Evolutionary conservation across 2,113 vertebrate genomes (phyloP), one percentile per base, ranked within the genome.

Genomic region (Archilochus colubris): DNA sequence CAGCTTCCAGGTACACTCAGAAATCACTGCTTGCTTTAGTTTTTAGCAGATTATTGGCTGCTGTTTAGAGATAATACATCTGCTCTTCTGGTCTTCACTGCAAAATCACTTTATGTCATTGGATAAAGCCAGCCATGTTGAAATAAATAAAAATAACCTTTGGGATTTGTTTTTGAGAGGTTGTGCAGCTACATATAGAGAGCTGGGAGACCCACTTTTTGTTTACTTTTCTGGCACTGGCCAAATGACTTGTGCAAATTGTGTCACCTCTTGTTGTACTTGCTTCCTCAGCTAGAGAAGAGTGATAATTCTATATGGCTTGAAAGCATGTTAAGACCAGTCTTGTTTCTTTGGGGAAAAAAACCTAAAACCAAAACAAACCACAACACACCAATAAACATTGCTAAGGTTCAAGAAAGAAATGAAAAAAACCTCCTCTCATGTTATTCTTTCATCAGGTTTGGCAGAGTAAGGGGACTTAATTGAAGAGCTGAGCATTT

Each of bases 1-100:
- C 99, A 46, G 99, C 99, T 89, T 99, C 99, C 97, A 99, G 99
- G 99, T 99, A 98, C 81, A 61, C 23, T 46, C 59, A 44, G 74
- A 96, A 93, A 94, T 93, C 90, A 69, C 25, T 62, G 15, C 36
- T 57, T 78, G 59, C 28, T 88, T 77, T 80, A 7, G 25, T 59
- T 91, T 83, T 58, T 78, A 78, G 40, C 27, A 36, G n/a, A 23
- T 73, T 50, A 28, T 85, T 88, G 62, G n/a, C 53, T 85, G 68
- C 23, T 81, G 7, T 76, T 82, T 62, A 31, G 23, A 80, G 23
- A 58, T 46, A 31, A 33, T 57, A 20, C 6, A 20, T 44, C 57
- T 63, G 9, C 50, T 76, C 43, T 77, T 87, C 59, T 77, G 85
- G 76, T 28, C 53, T 66, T 87, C 28, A 28, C 63, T 91, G 33